Percentiles rank a stretch among this genome's conserved stretches.
phyloP scores from a whole-genome alignment of 2,888 invertebrate species.

The Gastracanthus pulcherrimus region DNA sequence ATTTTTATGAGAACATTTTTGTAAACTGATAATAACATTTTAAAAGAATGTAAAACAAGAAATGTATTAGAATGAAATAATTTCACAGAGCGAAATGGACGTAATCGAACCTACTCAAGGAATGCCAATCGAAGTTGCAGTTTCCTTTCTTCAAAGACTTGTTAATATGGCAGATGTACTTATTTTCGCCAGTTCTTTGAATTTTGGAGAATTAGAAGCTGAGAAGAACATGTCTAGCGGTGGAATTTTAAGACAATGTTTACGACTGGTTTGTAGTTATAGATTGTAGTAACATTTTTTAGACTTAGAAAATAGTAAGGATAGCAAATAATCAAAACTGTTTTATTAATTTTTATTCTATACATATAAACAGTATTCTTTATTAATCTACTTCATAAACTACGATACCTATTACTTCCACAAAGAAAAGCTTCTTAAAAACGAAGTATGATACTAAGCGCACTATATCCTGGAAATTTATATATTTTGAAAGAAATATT shows the following conservation, averaged over 20 bases:
- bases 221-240: constrained; percentile 99
- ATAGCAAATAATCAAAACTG: constrained; percentile 3
- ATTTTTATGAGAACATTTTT: background rate
- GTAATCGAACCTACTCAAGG: constrained; percentile 99
- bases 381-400: constrained; percentile 22
- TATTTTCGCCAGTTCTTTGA: constrained; percentile 98
- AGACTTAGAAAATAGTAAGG: constrained; percentile 39
- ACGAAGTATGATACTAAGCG: constrained; percentile 35
- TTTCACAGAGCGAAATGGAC: constrained; percentile 94
- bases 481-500: too few species aligned
- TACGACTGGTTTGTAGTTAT: constrained; percentile 87
- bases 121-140: constrained; percentile 98
- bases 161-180: constrained; percentile 99
- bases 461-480: background rate
- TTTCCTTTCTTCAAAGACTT: constrained; percentile 97
- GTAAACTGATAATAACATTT: background rate
- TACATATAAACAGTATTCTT: constrained; percentile 31
- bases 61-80: constrained; percentile 30
- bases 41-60: background rate
- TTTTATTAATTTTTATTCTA: constrained; percentile 7
- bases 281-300: constrained; percentile 22
- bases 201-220: constrained; percentile 98
- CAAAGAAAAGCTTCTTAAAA: constrained; percentile 45
- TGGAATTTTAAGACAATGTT: constrained; percentile 97
- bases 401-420: constrained; percentile 21